Evolutionary conservation across 2,888 invertebrate genomes (phyloP), one percentile per base, ranked within the genome.

Genomic region (Sphecodes monilicornis): DNA sequence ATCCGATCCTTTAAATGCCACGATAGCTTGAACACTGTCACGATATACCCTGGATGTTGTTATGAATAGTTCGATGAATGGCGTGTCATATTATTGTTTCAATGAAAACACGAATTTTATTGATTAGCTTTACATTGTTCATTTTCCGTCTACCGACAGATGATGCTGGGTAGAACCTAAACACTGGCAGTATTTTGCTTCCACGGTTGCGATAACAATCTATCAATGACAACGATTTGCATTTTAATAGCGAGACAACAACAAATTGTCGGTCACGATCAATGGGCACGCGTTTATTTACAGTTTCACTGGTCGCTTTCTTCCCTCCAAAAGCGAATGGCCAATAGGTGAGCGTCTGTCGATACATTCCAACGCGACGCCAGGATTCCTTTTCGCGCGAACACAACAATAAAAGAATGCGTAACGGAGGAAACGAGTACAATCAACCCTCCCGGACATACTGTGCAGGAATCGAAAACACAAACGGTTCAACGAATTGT

Each of bases 91-190:
- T 77, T 74, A 74, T 69, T 68, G 69, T 50, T 60, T 64, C 13
- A 60, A 76, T 72, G 82, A 85, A 85, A 87, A 82, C 66, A 86
- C 77, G 75, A 85, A 85, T 89, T 88, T 85, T 87, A 89, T 88
- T 76, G 88, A 89, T 89, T 78, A 81, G 54, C 75, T 72, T 71
- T 32, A 75, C 64, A 76, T 78, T 76, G 43, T n/a, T 78, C 79
- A 39, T 75, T 39, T 64, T 41, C n/a, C n/a, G 11, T n/a, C 64
- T 22, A 46, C 43, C 70, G 64, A 60, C 69, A 60, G 57, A 16
- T 16, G 32, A 29, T 29, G 16, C 50, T 26, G 29, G 5, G 22
- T 50, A 64, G 71, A 68, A 39, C 60, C 22, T 71, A 66, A 60
- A 72, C 41, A 60, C n/a, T 60, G 32, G 10, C 2, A 36, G 41